Base-by-base conservation (phyloP, 1,140 invertebrate genomes). In the Luehdorfia chinensis region DNA sequence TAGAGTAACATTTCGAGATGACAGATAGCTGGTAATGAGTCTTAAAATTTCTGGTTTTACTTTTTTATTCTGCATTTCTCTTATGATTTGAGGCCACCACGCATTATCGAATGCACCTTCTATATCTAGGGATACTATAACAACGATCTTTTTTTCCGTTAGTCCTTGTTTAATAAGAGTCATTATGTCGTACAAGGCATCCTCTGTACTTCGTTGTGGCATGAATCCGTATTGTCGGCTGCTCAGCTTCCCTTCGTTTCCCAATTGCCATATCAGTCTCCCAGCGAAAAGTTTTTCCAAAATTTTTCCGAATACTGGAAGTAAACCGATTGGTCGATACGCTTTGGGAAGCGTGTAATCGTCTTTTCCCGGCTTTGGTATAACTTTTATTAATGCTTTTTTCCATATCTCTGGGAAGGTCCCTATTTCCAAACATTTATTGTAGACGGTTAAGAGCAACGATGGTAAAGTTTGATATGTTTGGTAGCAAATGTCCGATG, bases 251-350 rank as follows among this genome's bases (percentile, higher is more conserved):
- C n/a, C n/a, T 8, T 23, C 1, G 5, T 23, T 23, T 4, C 21
- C 21, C 21, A 23, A 8, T 4, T 6, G 30, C 9, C 30, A 50
- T 12, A 13, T 41, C 1, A 50, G 4, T 27, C 37, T 32, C n/a
- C 11, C 19, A 2, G 45, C 27, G 3, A 51, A 5, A 27, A 46
- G 19, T 11, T 51, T 46, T 15, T 51, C 49, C 4, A 46, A 11
- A 1, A 51, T 31, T 9, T 51, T 51, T 0, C 49, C 49, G 23
- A 51, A 8, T 4, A 51, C 41, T 4, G 49, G 43, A 2, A 50
- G 15, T 1, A 50, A 13, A 1, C 48, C 48, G 4, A 50, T 50
- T 1, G 48, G 48, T 13, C 50, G 27, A 6, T 37, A 39, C 0
- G 50, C 45, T 19, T 52, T 52, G 1, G 43, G 50, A 16, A n/a